These are phyloP conservation scores for Tapirus terrestris DNA, from an alignment of 2,113 vertebrate genomes.

Conservation along the genomic window DNA sequence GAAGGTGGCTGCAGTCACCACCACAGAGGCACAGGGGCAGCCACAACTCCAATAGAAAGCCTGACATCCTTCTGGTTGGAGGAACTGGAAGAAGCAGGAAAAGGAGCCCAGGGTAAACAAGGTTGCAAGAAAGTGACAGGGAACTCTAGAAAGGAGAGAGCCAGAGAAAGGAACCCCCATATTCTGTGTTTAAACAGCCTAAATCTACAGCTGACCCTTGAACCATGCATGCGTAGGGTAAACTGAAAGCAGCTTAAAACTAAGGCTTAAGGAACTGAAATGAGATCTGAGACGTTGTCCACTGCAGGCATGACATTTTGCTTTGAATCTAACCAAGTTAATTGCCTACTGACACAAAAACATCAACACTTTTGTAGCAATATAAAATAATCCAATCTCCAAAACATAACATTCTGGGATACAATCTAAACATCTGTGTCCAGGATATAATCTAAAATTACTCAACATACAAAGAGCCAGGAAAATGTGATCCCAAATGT, in stretches of 20 bases:
- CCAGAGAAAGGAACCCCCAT: not conserved
- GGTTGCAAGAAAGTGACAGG: fast-evolving
- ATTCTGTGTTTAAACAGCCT: not conserved
- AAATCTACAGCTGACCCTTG: not conserved
- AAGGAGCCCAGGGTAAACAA: not conserved
- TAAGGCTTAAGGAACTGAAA: not conserved
- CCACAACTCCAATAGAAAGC: not conserved
- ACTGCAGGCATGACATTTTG: not conserved
- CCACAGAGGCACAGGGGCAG: not conserved
- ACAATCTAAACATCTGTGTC: not conserved
- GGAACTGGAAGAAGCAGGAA: not conserved
- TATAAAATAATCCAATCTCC: not conserved
- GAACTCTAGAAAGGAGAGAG: not conserved
- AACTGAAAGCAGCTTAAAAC: not conserved
- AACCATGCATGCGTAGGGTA: not conserved
- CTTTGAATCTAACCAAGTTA: not conserved
- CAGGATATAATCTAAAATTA: not conserved
- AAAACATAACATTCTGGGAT: not conserved
- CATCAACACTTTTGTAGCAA: not conserved
- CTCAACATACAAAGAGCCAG: not conserved
- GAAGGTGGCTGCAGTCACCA: not conserved
- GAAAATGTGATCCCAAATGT: not conserved
- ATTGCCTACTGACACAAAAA: not conserved
- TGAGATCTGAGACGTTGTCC: not conserved
- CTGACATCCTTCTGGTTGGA: not conserved